These are phyloP conservation scores for Glyptemys insculpta DNA, from an alignment of 2,797 vertebrate genomes.

Conservation along the genomic window DNA sequence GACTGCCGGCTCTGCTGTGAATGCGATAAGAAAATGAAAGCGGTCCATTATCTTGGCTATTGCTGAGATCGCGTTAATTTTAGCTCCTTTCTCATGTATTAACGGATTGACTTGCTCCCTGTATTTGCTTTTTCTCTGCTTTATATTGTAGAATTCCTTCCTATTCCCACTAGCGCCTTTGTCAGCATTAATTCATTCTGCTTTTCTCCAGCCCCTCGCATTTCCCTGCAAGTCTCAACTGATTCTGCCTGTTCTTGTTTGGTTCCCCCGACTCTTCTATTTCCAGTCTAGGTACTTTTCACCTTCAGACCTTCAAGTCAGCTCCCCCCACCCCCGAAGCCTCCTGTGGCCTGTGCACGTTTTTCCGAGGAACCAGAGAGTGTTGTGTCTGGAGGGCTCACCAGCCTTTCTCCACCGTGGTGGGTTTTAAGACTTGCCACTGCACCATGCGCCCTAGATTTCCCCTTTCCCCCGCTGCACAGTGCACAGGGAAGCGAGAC, in stretches of 20 bases:
- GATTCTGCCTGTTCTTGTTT: slow-evolving; percentile 64
- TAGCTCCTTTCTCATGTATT: slow-evolving; percentile 61
- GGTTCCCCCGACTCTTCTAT: slow-evolving; percentile 9
- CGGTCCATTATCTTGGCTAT: slow-evolving; percentile 62
- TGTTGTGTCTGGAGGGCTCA: background rate
- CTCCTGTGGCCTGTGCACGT: background rate
- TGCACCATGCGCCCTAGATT: background rate
- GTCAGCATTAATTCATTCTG: slow-evolving; percentile 68
- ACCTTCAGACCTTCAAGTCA: slow-evolving; percentile 1
- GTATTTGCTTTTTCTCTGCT: slow-evolving; percentile 71
- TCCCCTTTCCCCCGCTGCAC: background rate
- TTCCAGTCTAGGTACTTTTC: slow-evolving; percentile 48
- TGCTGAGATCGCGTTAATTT: slow-evolving; percentile 73
- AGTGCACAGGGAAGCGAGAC: background rate
- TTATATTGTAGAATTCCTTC: slow-evolving; percentile 72
- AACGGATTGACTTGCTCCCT: slow-evolving; percentile 68
- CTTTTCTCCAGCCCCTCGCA: slow-evolving; percentile 64
- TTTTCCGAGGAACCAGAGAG: background rate
- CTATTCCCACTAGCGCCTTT: slow-evolving; percentile 70
- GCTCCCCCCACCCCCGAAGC: background rate
- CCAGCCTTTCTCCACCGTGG: background rate
- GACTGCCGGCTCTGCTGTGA: slow-evolving; percentile 1
- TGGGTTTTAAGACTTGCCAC: background rate
- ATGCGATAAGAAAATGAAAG: slow-evolving; percentile 41
- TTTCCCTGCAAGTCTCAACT: slow-evolving; percentile 66